Evolutionary conservation across 1,140 invertebrate genomes (phyloP).

Genomic region (Ctenoplectra terminalis): DNA sequence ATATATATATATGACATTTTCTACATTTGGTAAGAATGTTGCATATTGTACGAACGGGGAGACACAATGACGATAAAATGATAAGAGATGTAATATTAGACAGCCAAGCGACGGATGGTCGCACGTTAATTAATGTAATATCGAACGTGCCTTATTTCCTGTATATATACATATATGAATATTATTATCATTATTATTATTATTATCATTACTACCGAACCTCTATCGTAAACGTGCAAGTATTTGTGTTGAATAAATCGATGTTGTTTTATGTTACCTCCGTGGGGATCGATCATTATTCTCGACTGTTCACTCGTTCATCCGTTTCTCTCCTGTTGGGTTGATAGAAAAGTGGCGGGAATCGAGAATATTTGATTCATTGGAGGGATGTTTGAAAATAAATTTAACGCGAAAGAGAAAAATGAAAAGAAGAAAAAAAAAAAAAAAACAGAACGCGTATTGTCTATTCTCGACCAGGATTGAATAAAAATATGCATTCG

Average conservation of each 20-base stretch:
- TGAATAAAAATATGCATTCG: no score
- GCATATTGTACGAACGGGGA: conserved; percentile 74
- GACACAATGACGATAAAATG: conserved; percentile 36
- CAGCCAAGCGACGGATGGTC: conserved; percentile 58
- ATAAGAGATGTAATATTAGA: conserved; percentile 63
- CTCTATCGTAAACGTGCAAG: conserved; percentile 78
- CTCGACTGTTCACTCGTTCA: conserved; percentile 8
- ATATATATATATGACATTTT: conserved; percentile 76
- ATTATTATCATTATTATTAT: conserved; percentile 75
- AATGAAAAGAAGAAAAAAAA: no score
- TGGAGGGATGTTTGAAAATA: neutral
- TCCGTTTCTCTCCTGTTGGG: neutral
- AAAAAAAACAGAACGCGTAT: no score
- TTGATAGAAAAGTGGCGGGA: neutral
- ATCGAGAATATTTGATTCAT: neutral
- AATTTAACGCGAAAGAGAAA: neutral
- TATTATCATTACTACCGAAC: conserved; percentile 74
- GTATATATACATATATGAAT: conserved; percentile 77
- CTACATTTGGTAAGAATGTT: conserved; percentile 78
- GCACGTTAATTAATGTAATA: conserved; percentile 78
- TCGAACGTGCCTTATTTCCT: conserved; percentile 82
- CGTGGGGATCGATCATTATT: conserved; percentile 29
- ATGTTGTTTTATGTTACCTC: conserved; percentile 81
- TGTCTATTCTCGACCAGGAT: no score
- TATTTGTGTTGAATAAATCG: conserved; percentile 82